Base-by-base conservation (phyloP, 2,888 invertebrate species). In the Anarsia innoxiella region DNA sequence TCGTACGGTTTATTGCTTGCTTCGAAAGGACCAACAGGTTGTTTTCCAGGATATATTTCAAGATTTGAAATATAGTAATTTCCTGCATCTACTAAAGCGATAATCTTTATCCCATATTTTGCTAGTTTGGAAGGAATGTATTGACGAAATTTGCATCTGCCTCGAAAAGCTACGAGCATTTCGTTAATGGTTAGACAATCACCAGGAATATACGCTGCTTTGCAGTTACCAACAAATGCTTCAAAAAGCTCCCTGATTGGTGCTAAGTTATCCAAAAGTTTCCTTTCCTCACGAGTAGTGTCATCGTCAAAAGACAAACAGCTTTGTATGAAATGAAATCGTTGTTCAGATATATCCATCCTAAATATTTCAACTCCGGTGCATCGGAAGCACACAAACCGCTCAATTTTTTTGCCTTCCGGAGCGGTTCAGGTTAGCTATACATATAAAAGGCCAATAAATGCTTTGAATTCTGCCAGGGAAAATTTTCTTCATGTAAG, bases 361-460 rank as follows among this genome's bases (percentile, higher is more conserved):
- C 49, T 31, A 45, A 53, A 55, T 16, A 53, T 48, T n/a, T 53
- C 50, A 11, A 51, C 45, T 4, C 50, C 51, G 12, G 55, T 51
- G 3, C 50, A 47, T 51, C 53, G 2, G 41, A 42, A 11, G 35
- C 4, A 46, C 50, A 51, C 9, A 51, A 37, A 39, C 51, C 51
- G 33, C 33, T 42, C n/a, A 46, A 14, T 31, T 35, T 51, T n/a
- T n/a, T 14, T 49, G 49, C 1, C 46, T 31, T 19, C 29, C 33
- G n/a, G 44, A 41, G 6, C 32, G 27, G 23, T 31, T 13, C 5
- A 42, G 23, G 5, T 45, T 45, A 36, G 53, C 51, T 15, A 46
- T 36, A 27, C n/a, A n/a, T 48, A 49, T 8, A 49, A 29, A 5
- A 50, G 33, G 0, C 51, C 53, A 14, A 49, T 32, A 29, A 47